Evolutionary conservation across 2,113 vertebrate species (phyloP).

Genomic region (Saguinus imperator): DNA sequence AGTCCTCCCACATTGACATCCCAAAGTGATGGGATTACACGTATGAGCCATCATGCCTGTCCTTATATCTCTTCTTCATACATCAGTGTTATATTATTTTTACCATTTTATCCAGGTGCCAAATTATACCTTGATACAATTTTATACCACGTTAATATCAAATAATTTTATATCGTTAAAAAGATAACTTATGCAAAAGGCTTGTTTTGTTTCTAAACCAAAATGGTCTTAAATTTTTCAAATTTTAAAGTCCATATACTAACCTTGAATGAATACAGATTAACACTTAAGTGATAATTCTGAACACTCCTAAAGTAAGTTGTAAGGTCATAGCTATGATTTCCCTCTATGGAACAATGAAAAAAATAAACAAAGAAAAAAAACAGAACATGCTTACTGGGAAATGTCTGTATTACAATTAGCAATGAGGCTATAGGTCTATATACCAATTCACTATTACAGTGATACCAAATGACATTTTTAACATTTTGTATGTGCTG

Average conservation of each 20-base stretch:
- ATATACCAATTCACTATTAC: not conserved
- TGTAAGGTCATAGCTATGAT: accelerated
- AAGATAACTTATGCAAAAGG: conserved; percentile 50
- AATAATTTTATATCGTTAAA: conserved; percentile 62
- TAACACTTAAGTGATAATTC: not conserved
- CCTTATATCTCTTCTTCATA: not conserved
- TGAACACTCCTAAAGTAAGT: not conserved
- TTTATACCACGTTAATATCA: not conserved
- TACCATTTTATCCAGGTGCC: not conserved
- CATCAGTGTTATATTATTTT: not conserved
- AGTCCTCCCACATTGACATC: no score
- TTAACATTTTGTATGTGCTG: not conserved
- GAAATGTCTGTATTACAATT: not conserved
- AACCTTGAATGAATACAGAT: accelerated
- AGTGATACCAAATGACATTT: not conserved
- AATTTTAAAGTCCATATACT: not conserved
- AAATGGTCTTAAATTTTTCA: conserved; percentile 1
- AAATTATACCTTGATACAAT: not conserved
- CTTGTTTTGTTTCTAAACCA: conserved; percentile 34
- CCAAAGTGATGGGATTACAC: no score
- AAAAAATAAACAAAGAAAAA: not conserved
- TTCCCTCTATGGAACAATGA: not conserved
- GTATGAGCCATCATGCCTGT: no score
- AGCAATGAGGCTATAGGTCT: not conserved
- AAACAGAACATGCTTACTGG: not conserved